Evolutionary conservation across 2,888 invertebrate species (phyloP), one percentile per base, ranked within the genome.

Genomic region (Stenchaetothrips biformis): DNA sequence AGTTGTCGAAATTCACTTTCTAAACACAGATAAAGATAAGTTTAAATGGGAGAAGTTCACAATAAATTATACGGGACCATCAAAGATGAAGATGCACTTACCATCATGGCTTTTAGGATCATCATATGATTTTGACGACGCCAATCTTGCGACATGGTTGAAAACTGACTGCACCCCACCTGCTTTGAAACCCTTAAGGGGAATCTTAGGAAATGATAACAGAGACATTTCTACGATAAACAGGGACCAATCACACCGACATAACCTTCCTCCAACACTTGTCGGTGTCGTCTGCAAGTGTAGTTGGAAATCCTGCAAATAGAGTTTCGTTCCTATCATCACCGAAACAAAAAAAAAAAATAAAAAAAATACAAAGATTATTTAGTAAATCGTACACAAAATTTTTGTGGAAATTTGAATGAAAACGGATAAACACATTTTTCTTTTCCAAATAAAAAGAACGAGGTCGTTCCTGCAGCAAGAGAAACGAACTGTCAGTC

Each of bases 1-100:
- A 90, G 85, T 2, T 90, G 89, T 78, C 90, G 84, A 83, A 90
- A 90, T 79, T 89, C 89, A 81, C 89, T 89, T 13, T 88, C 89
- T 82, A 59, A 77, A 53, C 4, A 77, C 47, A 79, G n/a, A 7
- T 7, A 59, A 16, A 79, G 18, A 62, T 37, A 67, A 74, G 11
- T 6, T 16, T 13, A 59, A 59, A 59, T 59, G 4, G 18, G 13
- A 13, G 13, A 59, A 59, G 21, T 7, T 11, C n/a, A 74, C 1
- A 25, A 6, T 74, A 8, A n/a, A 25, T 25, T 8, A 2, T 8
- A 74, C 8, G 67, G 21, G 21, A 25, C 7, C 21, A 7, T 25
- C 7, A 7, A 21, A 74, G 21, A 21, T 0, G 25, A 1, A 25
- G 21, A 25, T 3, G 9, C 6, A 74, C 67, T 74, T 21, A 74